phyloP scores from a whole-genome alignment of 1,140 invertebrate species.

The Macrostomum lignano region DNA sequence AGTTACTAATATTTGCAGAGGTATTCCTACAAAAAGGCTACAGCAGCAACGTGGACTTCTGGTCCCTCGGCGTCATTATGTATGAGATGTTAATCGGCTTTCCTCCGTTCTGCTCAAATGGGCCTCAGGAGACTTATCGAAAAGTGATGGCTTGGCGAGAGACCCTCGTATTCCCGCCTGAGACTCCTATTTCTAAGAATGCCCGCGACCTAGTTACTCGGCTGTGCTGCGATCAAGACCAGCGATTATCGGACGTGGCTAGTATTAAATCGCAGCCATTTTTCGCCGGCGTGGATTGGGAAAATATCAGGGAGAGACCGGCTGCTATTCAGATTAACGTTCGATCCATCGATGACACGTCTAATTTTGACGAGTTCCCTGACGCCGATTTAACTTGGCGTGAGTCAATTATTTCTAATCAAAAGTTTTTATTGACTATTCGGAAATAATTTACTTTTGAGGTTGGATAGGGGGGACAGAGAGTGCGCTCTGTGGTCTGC shows the following conservation, averaged over 20 bases:
- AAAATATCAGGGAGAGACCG: slow-evolving; percentile 64
- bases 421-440: no score
- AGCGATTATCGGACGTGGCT: slow-evolving; percentile 34
- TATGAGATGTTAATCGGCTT: slow-evolving; percentile 99
- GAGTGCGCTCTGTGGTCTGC: no score
- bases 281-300: slow-evolving; percentile 73
- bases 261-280: slow-evolving; percentile 55
- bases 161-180: slow-evolving; percentile 81
- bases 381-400: slow-evolving; percentile 7
- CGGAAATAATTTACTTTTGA: no score
- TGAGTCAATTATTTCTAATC: no score
- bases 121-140: slow-evolving; percentile 93
- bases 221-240: slow-evolving; percentile 10
- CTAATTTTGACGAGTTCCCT: slow-evolving; percentile 27
- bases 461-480: no score
- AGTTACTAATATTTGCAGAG: no score
- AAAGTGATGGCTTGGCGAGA: slow-evolving; percentile 99
- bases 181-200: slow-evolving; percentile 79
- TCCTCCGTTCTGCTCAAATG: slow-evolving; percentile 95
- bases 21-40: slow-evolving; percentile 89
- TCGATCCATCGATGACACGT: slow-evolving; percentile 55
- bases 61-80: slow-evolving; percentile 98
- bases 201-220: slow-evolving; percentile 31
- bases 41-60: slow-evolving; percentile 85
- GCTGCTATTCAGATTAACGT: slow-evolving; percentile 85